phyloP scores from a whole-genome alignment of 2,888 invertebrate genomes.

The Trichogramma evanescens region DNA sequence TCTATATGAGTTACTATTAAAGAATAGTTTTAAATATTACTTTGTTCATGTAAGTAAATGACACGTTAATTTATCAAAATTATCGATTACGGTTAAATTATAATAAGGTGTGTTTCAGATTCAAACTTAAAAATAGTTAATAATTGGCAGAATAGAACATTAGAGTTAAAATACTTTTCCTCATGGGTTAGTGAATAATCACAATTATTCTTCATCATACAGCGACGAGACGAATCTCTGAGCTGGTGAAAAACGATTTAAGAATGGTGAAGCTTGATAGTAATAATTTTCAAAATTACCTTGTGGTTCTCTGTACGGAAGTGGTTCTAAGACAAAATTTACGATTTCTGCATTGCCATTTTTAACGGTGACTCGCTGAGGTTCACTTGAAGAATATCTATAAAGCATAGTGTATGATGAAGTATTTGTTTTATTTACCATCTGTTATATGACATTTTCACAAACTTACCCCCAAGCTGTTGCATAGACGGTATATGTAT shows the following conservation, averaged over 20 bases:
- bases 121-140: constrained; percentile 13
- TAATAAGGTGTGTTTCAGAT: constrained; percentile 5
- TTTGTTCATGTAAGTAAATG: no score
- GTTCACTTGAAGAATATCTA: constrained; percentile 53
- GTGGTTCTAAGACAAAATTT: constrained; percentile 45
- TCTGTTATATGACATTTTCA: not conserved
- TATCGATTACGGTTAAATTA: no score
- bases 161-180: constrained; percentile 29
- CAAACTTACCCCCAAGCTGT: constrained; percentile 62
- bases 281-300: constrained; percentile 41
- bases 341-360: constrained; percentile 44
- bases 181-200: constrained; percentile 4
- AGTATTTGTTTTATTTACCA: no score
- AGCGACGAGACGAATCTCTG: constrained; percentile 31
- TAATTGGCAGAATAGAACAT: constrained; percentile 21
- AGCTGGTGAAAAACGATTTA: constrained; percentile 32
- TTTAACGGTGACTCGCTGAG: constrained; percentile 42
- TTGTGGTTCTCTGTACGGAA: constrained; percentile 33
- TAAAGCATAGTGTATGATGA: constrained; percentile 25
- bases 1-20: no score
- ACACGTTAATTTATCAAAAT: no score
- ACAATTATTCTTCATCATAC: constrained; percentile 28
- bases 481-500: constrained; percentile 70
- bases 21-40: no score
- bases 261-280: constrained; percentile 34